Evolutionary conservation across 2,888 invertebrate genomes (phyloP), one percentile per base, ranked within the genome.

Genomic region (Leptinotarsa tumamoca): DNA sequence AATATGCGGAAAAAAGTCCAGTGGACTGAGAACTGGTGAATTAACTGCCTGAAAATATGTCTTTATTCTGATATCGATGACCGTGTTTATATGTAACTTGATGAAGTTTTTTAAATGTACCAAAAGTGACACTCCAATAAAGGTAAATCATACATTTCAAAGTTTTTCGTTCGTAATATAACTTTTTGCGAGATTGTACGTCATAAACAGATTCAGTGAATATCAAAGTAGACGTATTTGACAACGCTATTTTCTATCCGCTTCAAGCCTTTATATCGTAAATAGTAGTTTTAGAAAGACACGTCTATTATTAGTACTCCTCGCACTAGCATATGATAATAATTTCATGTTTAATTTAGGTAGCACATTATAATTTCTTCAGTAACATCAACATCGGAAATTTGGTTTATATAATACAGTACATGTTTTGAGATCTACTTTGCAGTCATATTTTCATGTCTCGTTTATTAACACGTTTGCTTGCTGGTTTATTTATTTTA

Each of bases 381-480:
- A 74, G 33, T 80, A 83, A 81, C 74, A 82, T 83, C 82, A 83
- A 83, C 83, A 83, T 78, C 76, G 83, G 83, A 82, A 81, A 83
- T 81, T 81, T 81, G 80, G 82, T 83, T 83, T 82, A 81, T 79
- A 78, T 82, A 83, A 82, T 80, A 79, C 66, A 75, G 78, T 77
- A 68, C 76, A 78, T 76, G 75, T 78, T 79, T 73, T 71, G 78
- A 78, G 77, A 75, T 67, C 76, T 79, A 76, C 75, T 74, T 49
- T 77, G 75, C 77, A 80, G 76, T 80, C 82, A 81, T 81, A 83
- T 83, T 78, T 79, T 80, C 82, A 82, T 82, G 79, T 80, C 80
- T 80, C 78, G 81, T 82, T 43, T 82, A 81, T 80, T 81, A 82
- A 81, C 81, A 80, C 80, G 77, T 81, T 80, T 81, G 76, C 80